These are phyloP conservation scores for Phymastichus coffea DNA, from an alignment of 1,140 invertebrate species.

Conservation along the genomic window DNA sequence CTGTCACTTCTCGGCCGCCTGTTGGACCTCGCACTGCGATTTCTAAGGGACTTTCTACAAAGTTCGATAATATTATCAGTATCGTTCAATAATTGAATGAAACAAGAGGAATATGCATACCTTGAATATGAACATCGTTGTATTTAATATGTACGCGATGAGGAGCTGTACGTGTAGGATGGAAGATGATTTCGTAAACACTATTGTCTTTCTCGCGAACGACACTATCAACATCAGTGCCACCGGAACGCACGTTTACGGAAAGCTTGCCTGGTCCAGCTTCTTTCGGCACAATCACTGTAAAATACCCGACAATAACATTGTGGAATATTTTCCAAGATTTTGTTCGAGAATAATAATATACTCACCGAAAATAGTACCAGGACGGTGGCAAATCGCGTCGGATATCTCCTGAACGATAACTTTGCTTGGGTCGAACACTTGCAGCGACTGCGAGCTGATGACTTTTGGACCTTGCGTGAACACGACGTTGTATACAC, in stretches of 20 bases:
- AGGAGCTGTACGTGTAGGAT: conserved; percentile 76
- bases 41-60: conserved; percentile 82
- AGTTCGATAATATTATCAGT: background rate
- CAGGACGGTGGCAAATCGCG: conserved; percentile 80
- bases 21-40: conserved; percentile 96
- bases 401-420: conserved; percentile 76
- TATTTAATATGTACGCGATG: conserved; percentile 70
- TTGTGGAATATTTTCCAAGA: background rate
- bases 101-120: too few species aligned
- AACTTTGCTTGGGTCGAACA: conserved; percentile 82
- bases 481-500: conserved; percentile 63
- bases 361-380: conserved; percentile 68
- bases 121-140: conserved; percentile 52
- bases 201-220: conserved; percentile 71
- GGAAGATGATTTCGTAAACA: conserved; percentile 81
- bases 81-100: background rate
- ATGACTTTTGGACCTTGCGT: conserved; percentile 60
- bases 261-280: conserved; percentile 83
- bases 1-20: conserved; percentile 81
- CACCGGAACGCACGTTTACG: conserved; percentile 75
- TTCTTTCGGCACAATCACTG: conserved; percentile 67
- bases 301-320: conserved; percentile 3
- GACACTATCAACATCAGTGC: conserved; percentile 76
- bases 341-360: background rate
- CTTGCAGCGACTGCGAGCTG: conserved; percentile 72